Percentiles rank a stretch among this genome's conserved stretches.
Evolutionary conservation across 2,113 vertebrate genomes (phyloP).

Genomic region (Donacobius atricapilla): DNA sequence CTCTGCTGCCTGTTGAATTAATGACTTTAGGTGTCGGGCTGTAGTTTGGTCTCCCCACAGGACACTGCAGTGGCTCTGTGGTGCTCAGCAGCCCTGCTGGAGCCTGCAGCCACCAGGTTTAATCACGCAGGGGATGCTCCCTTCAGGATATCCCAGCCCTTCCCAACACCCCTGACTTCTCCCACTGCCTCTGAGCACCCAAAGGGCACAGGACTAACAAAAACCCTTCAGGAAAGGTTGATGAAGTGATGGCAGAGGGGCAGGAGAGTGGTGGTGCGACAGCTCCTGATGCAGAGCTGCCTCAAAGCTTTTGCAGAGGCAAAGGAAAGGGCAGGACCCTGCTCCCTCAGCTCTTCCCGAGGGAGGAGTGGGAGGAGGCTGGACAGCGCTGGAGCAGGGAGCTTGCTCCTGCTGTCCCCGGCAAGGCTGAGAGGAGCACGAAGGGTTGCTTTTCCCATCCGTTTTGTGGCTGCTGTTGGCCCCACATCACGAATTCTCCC

Average conservation of each 20-base stretch:
- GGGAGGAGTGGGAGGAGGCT: neutral
- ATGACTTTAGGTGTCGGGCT: neutral
- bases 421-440: neutral
- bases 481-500: neutral
- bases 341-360: neutral
- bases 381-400: neutral
- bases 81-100: neutral
- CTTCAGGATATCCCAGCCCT: neutral
- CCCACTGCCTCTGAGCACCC: neutral
- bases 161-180: neutral
- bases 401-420: neutral
- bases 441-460: neutral
- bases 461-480: neutral
- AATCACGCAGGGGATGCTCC: neutral
- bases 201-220: neutral
- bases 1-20: neutral
- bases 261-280: neutral
- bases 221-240: neutral
- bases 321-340: neutral
- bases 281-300: neutral
- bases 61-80: neutral
- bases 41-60: rapidly evolving
- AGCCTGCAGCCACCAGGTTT: neutral
- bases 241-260: neutral
- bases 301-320: neutral